phyloP scores from a whole-genome alignment of 2,888 invertebrate genomes.

The Melolontha melolontha region DNA sequence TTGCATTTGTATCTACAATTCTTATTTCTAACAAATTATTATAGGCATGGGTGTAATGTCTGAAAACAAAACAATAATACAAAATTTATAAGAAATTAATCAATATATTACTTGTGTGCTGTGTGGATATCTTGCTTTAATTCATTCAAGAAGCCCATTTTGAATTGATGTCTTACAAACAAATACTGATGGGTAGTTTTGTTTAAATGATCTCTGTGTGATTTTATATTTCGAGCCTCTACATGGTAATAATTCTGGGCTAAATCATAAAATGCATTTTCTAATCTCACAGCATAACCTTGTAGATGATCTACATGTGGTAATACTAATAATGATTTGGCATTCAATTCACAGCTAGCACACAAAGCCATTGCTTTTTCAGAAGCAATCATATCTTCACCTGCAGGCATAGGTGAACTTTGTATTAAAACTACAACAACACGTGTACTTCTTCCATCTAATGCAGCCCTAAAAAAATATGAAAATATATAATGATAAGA shows the following conservation, averaged over 20 bases:
- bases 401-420: slow-evolving; percentile 80
- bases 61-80: slow-evolving; percentile 58
- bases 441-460: slow-evolving; percentile 79
- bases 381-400: slow-evolving; percentile 86
- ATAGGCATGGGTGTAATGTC: slow-evolving; percentile 90
- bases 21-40: slow-evolving; percentile 89
- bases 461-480: slow-evolving; percentile 70
- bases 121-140: slow-evolving; percentile 89
- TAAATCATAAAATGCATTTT: slow-evolving; percentile 93
- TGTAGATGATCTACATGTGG: slow-evolving; percentile 90
- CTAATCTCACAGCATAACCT: slow-evolving; percentile 81
- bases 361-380: slow-evolving; percentile 93
- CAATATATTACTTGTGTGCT: slow-evolving; percentile 76
- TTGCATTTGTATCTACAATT: slow-evolving; percentile 88
- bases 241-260: slow-evolving; percentile 93
- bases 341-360: slow-evolving; percentile 89
- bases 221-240: slow-evolving; percentile 87
- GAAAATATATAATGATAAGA: background rate
- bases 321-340: slow-evolving; percentile 89
- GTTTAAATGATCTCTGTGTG: slow-evolving; percentile 90
- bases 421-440: slow-evolving; percentile 93
- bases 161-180: slow-evolving; percentile 96
- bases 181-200: slow-evolving; percentile 92
- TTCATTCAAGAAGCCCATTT: slow-evolving; percentile 95
- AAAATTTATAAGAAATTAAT: slow-evolving; percentile 3